phyloP scores from a whole-genome alignment of 2,888 invertebrate genomes.

The Rhaphigaster nebulosa region DNA sequence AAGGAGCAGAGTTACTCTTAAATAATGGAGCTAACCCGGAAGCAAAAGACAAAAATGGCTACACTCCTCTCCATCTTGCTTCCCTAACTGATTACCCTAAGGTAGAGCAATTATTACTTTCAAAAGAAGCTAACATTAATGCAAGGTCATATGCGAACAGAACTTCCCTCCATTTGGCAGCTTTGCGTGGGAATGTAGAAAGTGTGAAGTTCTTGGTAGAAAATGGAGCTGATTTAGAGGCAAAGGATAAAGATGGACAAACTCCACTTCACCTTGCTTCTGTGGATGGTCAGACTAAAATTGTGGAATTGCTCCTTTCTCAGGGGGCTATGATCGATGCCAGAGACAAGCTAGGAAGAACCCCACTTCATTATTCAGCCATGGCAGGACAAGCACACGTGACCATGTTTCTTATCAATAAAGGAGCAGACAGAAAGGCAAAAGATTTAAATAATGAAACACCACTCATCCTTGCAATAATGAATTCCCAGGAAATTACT shows the following conservation, averaged over 20 bases:
- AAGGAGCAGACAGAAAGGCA: not conserved
- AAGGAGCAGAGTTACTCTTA: not conserved
- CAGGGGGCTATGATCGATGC: not conserved
- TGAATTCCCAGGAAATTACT: not conserved
- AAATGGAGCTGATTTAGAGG: not conserved
- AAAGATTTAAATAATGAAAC: not conserved
- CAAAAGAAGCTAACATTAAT: not conserved
- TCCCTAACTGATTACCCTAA: not conserved
- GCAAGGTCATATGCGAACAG: not conserved
- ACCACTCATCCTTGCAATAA: not conserved
- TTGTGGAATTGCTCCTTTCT: not conserved
- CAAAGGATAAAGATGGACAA: not conserved
- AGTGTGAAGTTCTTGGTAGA: not conserved
- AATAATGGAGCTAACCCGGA: not conserved
- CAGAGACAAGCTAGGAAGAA: not conserved
- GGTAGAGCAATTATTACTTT: not conserved
- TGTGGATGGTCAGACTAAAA: not conserved
- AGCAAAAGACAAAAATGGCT: not conserved
- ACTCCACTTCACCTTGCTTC: conserved; percentile 22
- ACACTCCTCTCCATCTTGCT: not conserved
- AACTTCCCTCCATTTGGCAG: conserved; percentile 16
- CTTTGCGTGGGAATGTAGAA: not conserved
- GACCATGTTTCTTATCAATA: not conserved
- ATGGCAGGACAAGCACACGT: not conserved
- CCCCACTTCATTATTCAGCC: conserved; percentile 8